Base-by-base conservation (phyloP, 2,113 vertebrate species). In the Halcyon malimbica region DNA sequence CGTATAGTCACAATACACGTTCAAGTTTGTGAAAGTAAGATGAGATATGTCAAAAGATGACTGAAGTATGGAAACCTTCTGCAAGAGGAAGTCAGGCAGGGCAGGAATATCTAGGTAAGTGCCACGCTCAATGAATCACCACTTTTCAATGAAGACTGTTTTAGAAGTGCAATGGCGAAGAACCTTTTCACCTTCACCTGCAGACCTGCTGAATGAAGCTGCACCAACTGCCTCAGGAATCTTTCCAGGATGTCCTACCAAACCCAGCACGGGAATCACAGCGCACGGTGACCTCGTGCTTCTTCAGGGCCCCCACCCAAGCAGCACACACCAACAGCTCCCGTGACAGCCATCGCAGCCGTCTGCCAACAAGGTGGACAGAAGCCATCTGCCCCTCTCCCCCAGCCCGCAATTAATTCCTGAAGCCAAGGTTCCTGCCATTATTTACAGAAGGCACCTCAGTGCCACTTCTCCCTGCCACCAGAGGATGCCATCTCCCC, bases 331-430 rank as follows among this genome's bases (percentile, higher is more conserved):
- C 29, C 59, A 41, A 23, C 37, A 46, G 31, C 31, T 31, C 56
- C 51, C 2, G 0, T 10, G 37, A 16, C 6, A 39, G 28, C 6
- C 13, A 54, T 18, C 5, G 1, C 0, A 44, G 80, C 51, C 4
- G 0, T 16, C 51, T 39, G 26, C 41, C 54, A 10, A 7, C 29
- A 37, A 14, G 33, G 28, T 8, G 29, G 64, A 28, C 29, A 64
- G 53, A 35, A 37, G 51, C 35, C 37, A 16, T 17, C 23, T 81
- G 41, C 5, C 16, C 5, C 33, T 2, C 28, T n/a, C 23, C 63
- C 69, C 23, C 14, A 44, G 19, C 24, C 13, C 10, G 20, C 62
- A 35, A 17, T n/a, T 25, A 26, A 59, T 21, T 65, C 23, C 13
- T 4, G 31, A 50, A 81, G 60, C 60, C 60, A 63, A 39, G 35